Conservation (phyloP, 1,140 invertebrate genomes). For the Pseudobourletiella spinata region DNA sequence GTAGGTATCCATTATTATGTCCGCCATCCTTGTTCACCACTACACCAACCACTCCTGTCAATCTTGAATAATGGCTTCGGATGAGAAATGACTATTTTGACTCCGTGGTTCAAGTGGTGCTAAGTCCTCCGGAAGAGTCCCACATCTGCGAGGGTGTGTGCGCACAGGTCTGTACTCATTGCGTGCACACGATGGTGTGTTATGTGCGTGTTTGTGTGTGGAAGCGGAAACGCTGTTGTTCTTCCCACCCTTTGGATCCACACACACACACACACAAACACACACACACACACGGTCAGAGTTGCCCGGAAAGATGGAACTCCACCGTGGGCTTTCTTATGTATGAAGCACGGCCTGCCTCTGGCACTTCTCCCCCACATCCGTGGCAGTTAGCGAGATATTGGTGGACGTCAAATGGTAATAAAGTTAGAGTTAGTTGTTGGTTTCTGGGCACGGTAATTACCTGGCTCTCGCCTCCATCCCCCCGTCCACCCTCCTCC, state of each 20-base stretch:
- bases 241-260: neutral
- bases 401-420: neutral
- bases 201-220: neutral
- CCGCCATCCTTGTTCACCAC: too few species aligned
- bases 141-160: neutral
- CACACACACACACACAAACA: neutral
- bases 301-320: neutral
- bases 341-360: neutral
- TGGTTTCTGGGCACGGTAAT: slow-evolving; percentile 1
- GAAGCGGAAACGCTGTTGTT: neutral
- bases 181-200: neutral
- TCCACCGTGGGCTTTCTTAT: neutral
- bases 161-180: neutral
- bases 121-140: neutral
- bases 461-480: neutral
- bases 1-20: neutral
- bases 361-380: neutral
- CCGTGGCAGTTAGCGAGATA: neutral
- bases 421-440: neutral
- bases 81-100: neutral
- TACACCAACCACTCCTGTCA: too few species aligned
- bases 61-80: neutral
- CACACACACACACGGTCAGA: neutral
- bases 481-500: neutral
- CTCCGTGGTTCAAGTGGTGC: neutral